Base-by-base conservation (phyloP, 2,797 vertebrate genomes). In the Graptemys geographica region DNA sequence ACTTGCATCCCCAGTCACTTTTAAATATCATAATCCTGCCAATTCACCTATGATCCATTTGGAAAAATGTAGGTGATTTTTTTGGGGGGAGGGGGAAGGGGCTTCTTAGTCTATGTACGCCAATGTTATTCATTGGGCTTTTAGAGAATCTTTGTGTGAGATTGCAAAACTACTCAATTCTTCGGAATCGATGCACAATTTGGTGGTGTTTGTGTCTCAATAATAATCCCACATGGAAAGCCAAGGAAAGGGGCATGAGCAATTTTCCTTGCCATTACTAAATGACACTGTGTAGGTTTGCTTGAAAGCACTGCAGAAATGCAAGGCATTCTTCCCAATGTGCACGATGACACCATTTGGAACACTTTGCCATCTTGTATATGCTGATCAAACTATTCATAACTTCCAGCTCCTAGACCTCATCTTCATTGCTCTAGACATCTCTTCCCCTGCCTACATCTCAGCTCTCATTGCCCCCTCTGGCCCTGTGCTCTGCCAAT, bases 21-120 rank as follows among this genome's bases (percentile, higher is more conserved):
- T 11, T 1, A 11, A 3, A 28, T 3, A 0, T 2, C 5, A 65
- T 37, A 80, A 53, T 4, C 0, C 19, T 2, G 9, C 76, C 0
- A 0, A 4, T 2, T n/a, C 44, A 37, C 56, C 81, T 2, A 1
- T 81, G 47, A 53, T 81, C 53, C 33, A 53, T 56, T 81, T n/a
- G 25, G 80, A 81, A 81, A 41, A 81, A 53, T 0, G 1, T 15
- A 18, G 57, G 31, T 55, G 41, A 21, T 27, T 8, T 37, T 21
- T 6, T 33, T 59, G 3, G 1, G 47, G 8, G 47, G 31, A 2
- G 65, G 8, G n/a, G 3, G 16, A 16, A 57, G 5, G 19, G 9
- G 9, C 19, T 37, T 23, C 15, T 31, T 18, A 53, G 28, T 33
- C 37, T 44, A 83, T 25, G 21, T 83, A 55, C 13, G 3, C 81